Evolutionary conservation across 2,797 vertebrate species (phyloP).

Genomic region (Acestrorhynchus altus): DNA sequence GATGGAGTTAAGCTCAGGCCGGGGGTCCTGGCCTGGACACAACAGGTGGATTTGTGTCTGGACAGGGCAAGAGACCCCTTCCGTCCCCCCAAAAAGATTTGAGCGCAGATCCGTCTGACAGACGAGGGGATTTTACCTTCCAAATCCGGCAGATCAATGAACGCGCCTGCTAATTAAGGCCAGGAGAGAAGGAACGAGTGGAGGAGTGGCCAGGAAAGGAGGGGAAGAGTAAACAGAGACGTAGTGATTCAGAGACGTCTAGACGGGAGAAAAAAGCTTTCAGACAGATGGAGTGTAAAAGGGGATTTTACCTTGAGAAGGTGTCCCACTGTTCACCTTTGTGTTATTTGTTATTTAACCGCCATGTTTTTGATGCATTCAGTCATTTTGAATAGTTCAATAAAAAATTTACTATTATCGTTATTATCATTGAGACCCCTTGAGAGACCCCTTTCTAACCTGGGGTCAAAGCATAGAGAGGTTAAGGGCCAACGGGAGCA

Average conservation of each 20-base stretch:
- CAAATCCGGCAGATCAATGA: constrained; percentile 80
- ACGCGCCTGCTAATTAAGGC: constrained; percentile 79
- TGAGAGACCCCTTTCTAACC: too few species aligned
- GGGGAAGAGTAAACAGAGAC: constrained; percentile 40
- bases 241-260: constrained; percentile 69
- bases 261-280: constrained; percentile 63
- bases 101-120: constrained; percentile 76
- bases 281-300: constrained; percentile 55
- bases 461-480: too few species aligned
- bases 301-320: constrained; percentile 48
- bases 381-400: too few species aligned
- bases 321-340: constrained; percentile 10
- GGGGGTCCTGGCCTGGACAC: not conserved
- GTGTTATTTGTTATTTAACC: too few species aligned
- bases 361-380: too few species aligned
- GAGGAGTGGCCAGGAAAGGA: not conserved
- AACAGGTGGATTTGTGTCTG: constrained; percentile 1
- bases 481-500: too few species aligned
- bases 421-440: too few species aligned
- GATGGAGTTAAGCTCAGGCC: not conserved
- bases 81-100: constrained; percentile 59
- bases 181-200: constrained; percentile 11
- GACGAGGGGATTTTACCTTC: constrained; percentile 72
- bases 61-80: not conserved
- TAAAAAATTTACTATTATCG: too few species aligned